phyloP scores from a whole-genome alignment of 2,888 invertebrate genomes.

The Himalopsyche anomala region DNA sequence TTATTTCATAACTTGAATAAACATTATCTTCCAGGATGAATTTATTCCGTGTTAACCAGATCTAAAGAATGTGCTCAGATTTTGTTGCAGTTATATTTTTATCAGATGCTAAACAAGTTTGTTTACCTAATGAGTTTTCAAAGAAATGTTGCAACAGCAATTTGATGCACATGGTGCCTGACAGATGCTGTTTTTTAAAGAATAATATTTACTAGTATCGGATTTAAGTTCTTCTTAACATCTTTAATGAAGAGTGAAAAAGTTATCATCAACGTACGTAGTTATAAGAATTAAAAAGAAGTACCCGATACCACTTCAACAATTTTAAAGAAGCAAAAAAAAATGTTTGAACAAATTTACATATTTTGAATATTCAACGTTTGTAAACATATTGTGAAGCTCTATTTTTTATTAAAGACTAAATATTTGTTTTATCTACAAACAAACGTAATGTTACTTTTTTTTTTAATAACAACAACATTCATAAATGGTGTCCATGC shows the following conservation, averaged over 20 bases:
- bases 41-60: not conserved
- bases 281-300: too few relatives aligned
- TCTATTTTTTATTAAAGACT: too few relatives aligned
- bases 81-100: conserved; percentile 26
- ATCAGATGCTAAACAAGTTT: conserved; percentile 7
- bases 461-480: too few relatives aligned
- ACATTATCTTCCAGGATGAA: not conserved
- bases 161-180: not conserved
- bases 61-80: not conserved
- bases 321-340: too few relatives aligned
- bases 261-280: not conserved
- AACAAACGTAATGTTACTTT: too few relatives aligned
- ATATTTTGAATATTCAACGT: too few relatives aligned
- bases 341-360: too few relatives aligned
- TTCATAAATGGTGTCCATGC: too few relatives aligned
- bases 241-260: not conserved
- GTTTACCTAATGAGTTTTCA: not conserved
- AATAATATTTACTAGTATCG: not conserved
- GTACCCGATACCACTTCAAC: too few relatives aligned
- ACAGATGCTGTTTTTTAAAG: conserved; percentile 14
- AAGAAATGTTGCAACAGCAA: not conserved
- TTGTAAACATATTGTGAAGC: too few relatives aligned
- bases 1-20: too few relatives aligned
- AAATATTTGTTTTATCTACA: too few relatives aligned
- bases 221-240: not conserved